phyloP scores from a whole-genome alignment of 2,888 invertebrate species.

The Nymphalis urticae region DNA sequence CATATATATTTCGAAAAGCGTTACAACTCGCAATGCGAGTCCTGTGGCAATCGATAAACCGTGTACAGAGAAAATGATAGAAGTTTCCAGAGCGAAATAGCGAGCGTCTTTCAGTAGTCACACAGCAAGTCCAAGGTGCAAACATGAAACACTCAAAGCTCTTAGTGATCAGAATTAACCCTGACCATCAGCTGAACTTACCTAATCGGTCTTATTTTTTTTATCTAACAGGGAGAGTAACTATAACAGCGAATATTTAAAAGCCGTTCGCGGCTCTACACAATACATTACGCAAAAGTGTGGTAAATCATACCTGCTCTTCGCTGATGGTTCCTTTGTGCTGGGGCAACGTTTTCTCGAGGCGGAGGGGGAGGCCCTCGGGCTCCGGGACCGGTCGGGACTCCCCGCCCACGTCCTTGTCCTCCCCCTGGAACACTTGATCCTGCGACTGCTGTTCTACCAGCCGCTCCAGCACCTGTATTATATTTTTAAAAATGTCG shows the following conservation, averaged over 20 bases:
- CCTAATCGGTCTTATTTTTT: slow-evolving; percentile 56
- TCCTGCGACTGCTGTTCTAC: slow-evolving; percentile 49
- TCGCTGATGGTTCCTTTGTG: slow-evolving; percentile 70
- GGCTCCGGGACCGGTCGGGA: slow-evolving; percentile 86
- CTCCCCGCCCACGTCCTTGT: slow-evolving; percentile 51
- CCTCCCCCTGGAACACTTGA: slow-evolving; percentile 43
- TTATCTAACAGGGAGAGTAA: slow-evolving; percentile 62
- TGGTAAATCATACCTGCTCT: slow-evolving; percentile 68
- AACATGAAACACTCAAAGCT: slow-evolving; percentile 83
- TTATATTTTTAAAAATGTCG: background rate
- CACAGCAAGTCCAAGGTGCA: slow-evolving; percentile 83
- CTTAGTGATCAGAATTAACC: slow-evolving; percentile 74
- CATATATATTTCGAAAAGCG: slow-evolving; percentile 20
- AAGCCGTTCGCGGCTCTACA: slow-evolving; percentile 56
- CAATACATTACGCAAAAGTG: slow-evolving; percentile 44
- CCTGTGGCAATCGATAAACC: slow-evolving; percentile 76
- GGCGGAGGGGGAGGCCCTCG: slow-evolving; percentile 94
- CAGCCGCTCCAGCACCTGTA: slow-evolving; percentile 44
- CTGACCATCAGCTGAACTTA: slow-evolving; percentile 71
- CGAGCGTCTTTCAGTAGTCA: slow-evolving; percentile 79
- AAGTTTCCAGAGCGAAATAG: slow-evolving; percentile 80
- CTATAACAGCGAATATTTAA: slow-evolving; percentile 62
- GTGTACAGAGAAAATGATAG: slow-evolving; percentile 81
- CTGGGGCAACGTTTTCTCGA: slow-evolving; percentile 83
- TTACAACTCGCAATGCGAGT: slow-evolving; percentile 59